Percentiles rank a stretch among this genome's conserved stretches.
Evolutionary conservation across 2,113 vertebrate genomes (phyloP).

Genomic region (Gracilinanus agilis): DNA sequence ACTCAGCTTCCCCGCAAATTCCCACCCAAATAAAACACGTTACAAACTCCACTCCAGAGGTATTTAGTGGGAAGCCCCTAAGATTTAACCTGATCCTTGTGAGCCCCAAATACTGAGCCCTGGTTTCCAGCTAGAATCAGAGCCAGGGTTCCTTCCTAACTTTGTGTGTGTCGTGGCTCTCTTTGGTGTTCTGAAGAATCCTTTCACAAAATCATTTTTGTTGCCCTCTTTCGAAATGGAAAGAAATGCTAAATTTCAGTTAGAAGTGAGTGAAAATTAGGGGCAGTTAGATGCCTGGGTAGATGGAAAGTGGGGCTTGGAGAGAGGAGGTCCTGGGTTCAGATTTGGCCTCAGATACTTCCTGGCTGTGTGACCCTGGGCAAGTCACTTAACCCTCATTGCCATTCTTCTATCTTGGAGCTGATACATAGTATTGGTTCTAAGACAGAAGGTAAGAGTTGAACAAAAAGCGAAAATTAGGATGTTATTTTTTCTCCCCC

Average conservation of each 20-base stretch:
- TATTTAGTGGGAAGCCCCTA: background rate
- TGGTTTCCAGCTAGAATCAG: background rate
- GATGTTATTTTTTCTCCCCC: background rate
- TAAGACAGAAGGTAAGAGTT: too few species aligned
- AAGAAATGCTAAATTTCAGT: background rate
- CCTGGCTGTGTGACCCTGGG: too few species aligned
- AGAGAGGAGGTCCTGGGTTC: too few species aligned
- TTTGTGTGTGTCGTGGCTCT: background rate
- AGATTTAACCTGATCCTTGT: background rate
- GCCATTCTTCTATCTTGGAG: too few species aligned
- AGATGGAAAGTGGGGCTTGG: too few species aligned
- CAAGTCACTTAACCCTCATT: too few species aligned
- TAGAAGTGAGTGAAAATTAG: background rate
- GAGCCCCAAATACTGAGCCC: background rate
- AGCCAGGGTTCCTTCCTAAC: background rate
- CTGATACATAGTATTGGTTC: too few species aligned
- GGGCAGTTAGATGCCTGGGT: too few species aligned
- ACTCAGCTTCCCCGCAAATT: background rate
- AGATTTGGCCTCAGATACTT: too few species aligned
- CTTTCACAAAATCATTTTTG: background rate
- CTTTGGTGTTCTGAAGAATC: background rate
- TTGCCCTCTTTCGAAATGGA: background rate
- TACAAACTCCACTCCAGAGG: background rate
- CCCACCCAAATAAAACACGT: background rate
- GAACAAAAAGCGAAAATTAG: background rate